Evolutionary conservation across 2,888 invertebrate genomes (phyloP).

Genomic region (Oasisia sp.): DNA sequence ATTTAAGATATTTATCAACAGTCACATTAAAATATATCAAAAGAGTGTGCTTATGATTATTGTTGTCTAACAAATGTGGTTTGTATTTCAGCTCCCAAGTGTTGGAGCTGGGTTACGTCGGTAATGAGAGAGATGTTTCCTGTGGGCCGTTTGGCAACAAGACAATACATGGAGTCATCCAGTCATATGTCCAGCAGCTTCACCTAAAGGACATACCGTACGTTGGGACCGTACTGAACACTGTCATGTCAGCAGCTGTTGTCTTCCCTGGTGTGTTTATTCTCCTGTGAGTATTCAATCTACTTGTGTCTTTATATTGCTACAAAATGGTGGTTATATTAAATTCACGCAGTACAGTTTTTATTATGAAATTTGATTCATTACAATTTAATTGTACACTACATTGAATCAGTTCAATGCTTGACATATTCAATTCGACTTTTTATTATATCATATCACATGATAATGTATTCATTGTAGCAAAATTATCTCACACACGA

Average conservation of each 20-base stretch:
- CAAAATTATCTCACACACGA: no score
- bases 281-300: background rate
- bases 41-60: no score
- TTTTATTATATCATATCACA: no score
- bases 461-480: no score
- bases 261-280: background rate
- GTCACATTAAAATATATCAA: no score
- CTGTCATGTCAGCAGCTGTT: background rate
- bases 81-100: background rate
- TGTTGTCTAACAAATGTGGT: background rate
- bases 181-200: background rate
- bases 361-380: no score
- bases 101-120: background rate
- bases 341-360: no score
- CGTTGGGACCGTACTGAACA: background rate
- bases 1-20: no score
- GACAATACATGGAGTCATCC: background rate
- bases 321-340: background rate
- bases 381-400: no score
- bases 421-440: no score
- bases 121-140: background rate
- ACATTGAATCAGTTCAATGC: no score
- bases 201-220: background rate
- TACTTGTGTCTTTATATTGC: background rate
- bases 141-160: background rate